Evolutionary conservation across 1,140 invertebrate genomes (phyloP), one percentile per base, ranked within the genome.

Genomic region (Zaprionus nigranus): DNA sequence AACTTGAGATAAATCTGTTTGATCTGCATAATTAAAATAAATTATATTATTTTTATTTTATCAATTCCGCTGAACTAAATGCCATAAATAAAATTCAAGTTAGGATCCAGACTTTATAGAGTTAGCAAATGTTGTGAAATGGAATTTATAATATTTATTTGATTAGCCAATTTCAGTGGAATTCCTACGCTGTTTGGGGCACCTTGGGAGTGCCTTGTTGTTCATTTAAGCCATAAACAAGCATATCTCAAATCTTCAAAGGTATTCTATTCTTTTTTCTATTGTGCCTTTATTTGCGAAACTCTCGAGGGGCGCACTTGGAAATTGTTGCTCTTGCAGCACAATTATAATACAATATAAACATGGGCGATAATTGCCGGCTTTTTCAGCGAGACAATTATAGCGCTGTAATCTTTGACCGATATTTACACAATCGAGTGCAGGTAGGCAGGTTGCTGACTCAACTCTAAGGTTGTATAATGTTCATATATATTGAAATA

Each of bases 341-440:
- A 13, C 46, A 51, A 22, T 51, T 51, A 51, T 24, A 51, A 24
- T 51, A 24, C 22, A 51, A 51, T 51, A 51, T 24, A 24, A 51
- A 51, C 46, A 51, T 24, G 1, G n/a, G 20, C 46, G 46, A 22
- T 51, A 69, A 72, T 82, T 84, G 81, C 63, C 49, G 49, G 38
- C 24, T 73, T 66, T 53, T 34, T 7, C 30, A 60, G 24, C 72
- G 62, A 68, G 24, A 76, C 69, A 68, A 72, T 73, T 74, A 61
- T 11, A 51, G 59, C 56, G 73, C 59, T 58, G 49, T 81, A 75
- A 78, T 85, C 74, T 85, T 38, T 62, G 65, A 46, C 54, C 49
- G 38, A 85, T 81, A 70, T 75, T 62, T 75, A 30, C 30, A 68
- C 36, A 68, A 67, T 46, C 9, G 46, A 20, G 40, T 26, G 49